phyloP scores from a whole-genome alignment of 2,888 invertebrate species.

The Muschampia plurimacula region DNA sequence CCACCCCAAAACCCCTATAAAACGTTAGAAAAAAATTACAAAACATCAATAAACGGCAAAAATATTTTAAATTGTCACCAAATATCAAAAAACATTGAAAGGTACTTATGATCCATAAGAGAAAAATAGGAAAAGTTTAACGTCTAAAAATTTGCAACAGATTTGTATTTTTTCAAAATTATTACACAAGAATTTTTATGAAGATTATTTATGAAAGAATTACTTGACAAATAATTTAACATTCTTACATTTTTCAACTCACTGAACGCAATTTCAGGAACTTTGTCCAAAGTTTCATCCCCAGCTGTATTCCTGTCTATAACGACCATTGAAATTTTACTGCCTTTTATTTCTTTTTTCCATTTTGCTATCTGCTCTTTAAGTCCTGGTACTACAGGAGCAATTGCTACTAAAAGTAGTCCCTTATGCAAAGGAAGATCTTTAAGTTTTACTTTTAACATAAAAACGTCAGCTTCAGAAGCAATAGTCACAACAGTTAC shows the following conservation, averaged over 20 bases:
- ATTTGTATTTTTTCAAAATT: too few relatives aligned
- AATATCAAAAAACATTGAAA: too few relatives aligned
- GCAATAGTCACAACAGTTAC: conserved; percentile 9
- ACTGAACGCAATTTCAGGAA: conserved; percentile 27
- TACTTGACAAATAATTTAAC: neutral
- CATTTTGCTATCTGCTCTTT: conserved; percentile 23
- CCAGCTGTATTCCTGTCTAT: conserved; percentile 15
- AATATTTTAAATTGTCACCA: too few relatives aligned
- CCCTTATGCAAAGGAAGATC: conserved; percentile 12
- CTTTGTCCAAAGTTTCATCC: conserved; percentile 18
- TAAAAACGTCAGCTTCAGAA: conserved; percentile 11
- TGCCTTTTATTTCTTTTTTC: conserved; percentile 19
- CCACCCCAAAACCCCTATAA: conserved; percentile 56
- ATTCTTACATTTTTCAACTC: conserved; percentile 21
- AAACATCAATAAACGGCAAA: too few relatives aligned
- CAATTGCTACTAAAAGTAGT: conserved; percentile 16
- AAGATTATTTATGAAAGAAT: neutral
- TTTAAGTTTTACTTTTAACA: conserved; percentile 4
- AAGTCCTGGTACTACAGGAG: conserved; percentile 16
- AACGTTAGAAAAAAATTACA: neutral
- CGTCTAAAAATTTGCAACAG: too few relatives aligned
- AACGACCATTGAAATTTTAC: conserved; percentile 23
- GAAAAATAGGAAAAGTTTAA: neutral
- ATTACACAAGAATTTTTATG: too few relatives aligned
- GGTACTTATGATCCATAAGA: too few relatives aligned